Evolutionary conservation across 2,888 invertebrate species (phyloP).

Genomic region (Melipona beecheii): DNA sequence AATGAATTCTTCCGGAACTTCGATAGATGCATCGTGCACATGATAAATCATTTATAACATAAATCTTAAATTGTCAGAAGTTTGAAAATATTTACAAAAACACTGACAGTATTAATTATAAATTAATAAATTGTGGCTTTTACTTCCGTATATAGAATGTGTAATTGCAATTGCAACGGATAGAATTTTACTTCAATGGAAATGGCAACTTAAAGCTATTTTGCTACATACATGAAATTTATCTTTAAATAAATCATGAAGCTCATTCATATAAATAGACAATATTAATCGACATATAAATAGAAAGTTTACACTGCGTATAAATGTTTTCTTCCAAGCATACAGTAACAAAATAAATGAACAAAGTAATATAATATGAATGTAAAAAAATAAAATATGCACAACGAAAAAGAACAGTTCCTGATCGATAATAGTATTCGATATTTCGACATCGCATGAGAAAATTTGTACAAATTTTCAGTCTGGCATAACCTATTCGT

Average conservation of each 20-base stretch:
- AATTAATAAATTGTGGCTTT: not conserved
- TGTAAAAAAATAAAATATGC: not conserved
- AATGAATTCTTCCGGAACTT: conserved; percentile 60
- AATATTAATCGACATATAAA: not conserved
- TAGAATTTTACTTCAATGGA: conserved; percentile 7
- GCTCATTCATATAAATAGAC: not conserved
- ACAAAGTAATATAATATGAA: not conserved
- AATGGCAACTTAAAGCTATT: conserved; percentile 8
- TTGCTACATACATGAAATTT: not conserved
- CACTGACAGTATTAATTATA: not conserved
- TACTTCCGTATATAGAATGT: not conserved
- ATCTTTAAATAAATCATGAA: not conserved
- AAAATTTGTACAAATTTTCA: conserved; percentile 31
- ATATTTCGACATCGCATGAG: conserved; percentile 36
- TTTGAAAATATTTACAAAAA: not conserved
- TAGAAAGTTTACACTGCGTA: not conserved
- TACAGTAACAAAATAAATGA: not conserved
- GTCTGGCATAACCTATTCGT: conserved; percentile 47
- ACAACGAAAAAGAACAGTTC: not conserved
- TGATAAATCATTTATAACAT: conserved; percentile 9
- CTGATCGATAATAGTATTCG: conserved; percentile 40
- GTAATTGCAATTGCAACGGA: conserved; percentile 18
- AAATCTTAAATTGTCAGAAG: conserved; percentile 5
- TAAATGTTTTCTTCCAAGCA: not conserved
- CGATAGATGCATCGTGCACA: conserved; percentile 28